Base-by-base conservation (phyloP, 2,888 invertebrate species). In the Cataglyphis livida region DNA sequence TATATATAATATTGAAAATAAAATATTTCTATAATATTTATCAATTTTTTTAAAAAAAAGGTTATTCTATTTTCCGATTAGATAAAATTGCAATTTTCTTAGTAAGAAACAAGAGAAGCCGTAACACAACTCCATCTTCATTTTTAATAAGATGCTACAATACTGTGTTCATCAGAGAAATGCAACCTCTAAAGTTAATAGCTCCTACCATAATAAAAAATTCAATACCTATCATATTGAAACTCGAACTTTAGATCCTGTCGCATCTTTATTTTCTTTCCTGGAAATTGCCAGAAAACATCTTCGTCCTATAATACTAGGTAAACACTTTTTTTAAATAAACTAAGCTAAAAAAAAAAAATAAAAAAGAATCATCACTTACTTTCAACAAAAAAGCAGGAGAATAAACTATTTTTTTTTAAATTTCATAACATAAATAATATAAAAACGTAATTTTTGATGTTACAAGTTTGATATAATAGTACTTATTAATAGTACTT, bases 291-390 rank as follows among this genome's bases (percentile, higher is more conserved):
- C 7, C 12, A 21, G n/a, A 10, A 35, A 2, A 38, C 12, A 54
- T 38, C 32, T 71, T 71, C 18, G 6, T 48, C 18, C 0, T 4
- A n/a, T 1, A 6, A 3, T 28, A 12, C 10, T 7, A 6, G 9
- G 38, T 38, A 76, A 76, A 38, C 75, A 75, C 25, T 76, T 10
- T 38, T 38, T 15, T 70, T 70, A 76, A 76, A 70, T 71, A 10
- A 6, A 25, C n/a, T 28, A n/a, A n/a, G 6, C 6, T 18, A 12
- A 15, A 41, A 25, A 51, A 25, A 51, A 15, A 71, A 18, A 32
- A 1, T 25, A 25, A 0, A 38, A 25, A 35, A 7, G 35, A 35
- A 21, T 15, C 10, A 51, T 35, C 25, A 9, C 10, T 38, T 54
- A 28, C 3, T 18, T 66, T 0, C 18, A 38, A n/a, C 9, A 21